Base-by-base conservation (phyloP, 2,113 vertebrate genomes). In the Syngnathus typhle region DNA sequence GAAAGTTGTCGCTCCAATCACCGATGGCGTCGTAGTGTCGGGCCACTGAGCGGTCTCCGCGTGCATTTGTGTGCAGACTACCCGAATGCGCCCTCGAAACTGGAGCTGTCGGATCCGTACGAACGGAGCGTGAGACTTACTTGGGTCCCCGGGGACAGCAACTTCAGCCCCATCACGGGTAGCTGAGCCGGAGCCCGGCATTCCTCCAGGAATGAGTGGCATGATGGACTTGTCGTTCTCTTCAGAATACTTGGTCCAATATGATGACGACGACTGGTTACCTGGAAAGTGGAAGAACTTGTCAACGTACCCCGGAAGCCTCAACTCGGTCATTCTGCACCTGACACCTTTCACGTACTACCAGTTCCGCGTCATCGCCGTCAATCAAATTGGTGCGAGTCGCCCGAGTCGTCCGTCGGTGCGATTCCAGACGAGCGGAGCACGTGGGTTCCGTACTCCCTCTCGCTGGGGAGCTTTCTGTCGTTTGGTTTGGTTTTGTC, bases 121-220 rank as follows among this genome's bases (percentile, higher is more conserved):
- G 97, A 98, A 82, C 92, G 95, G 64, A 98, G 89, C 0, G 94
- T 94, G 49, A 78, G 87, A 76, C 91, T 99, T 71, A 96, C 93
- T 1, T 99, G 97, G 97, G 87, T 92, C 44, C 95, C 95, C 0
- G 96, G 96, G 0, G 89, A 94, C 0, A 95, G 93, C 67, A 96
- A 98, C 75, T 95, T 98, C 88, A 98, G 89, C 68, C 95, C 97
- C 41, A 93, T 98, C 75, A 97, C 93, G 91, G 96, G 97, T 95
- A 72, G 84, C 6, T 21, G 19, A 52, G 49, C 8, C 10, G 49
- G 16, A 32, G 27, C 27, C 27, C 27, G 27, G 2, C 27, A 3
- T 32, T 32, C 27, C 27, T 32, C 27, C 27, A 32, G 27, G 27
- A 32, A 32, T 32, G 5, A 18, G 12, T 7, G 15, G 13, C 15